Percentiles rank a stretch among this genome's conserved stretches.
phyloP scores from a whole-genome alignment of 2,888 invertebrate genomes.

The Arrhopalites spinosus region DNA sequence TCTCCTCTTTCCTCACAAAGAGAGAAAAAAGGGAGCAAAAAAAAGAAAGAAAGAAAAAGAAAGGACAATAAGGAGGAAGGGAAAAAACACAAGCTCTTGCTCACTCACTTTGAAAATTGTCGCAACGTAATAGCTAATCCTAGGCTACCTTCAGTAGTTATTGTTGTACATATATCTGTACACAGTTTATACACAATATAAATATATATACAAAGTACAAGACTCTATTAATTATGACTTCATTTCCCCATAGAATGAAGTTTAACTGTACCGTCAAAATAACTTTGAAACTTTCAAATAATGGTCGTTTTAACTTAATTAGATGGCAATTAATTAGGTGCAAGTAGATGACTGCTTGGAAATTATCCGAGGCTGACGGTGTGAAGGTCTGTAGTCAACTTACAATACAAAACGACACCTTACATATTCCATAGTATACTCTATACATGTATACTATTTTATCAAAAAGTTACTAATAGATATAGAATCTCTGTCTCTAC shows the following conservation, averaged over 20 bases:
- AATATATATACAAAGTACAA: neutral
- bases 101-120: neutral
- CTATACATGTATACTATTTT: neutral
- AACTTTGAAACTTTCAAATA: slow-evolving; percentile 30
- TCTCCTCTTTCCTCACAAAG: too few species aligned
- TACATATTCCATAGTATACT: neutral
- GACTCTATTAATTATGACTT: slow-evolving; percentile 30
- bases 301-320: slow-evolving; percentile 30
- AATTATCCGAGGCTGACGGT: too few species aligned
- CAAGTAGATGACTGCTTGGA: slow-evolving; percentile 17
- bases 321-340: slow-evolving; percentile 28
- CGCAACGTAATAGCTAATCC: neutral
- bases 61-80: neutral
- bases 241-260: slow-evolving; percentile 22
- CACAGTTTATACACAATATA: neutral
- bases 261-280: slow-evolving; percentile 22
- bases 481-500: neutral
- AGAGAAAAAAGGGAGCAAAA: too few species aligned
- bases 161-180: neutral
- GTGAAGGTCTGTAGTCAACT: neutral
- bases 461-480: neutral
- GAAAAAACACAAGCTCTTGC: neutral
- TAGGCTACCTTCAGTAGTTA: neutral
- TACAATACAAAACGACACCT: neutral
- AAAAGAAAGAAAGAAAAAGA: too few species aligned